These are phyloP conservation scores for Puma concolor DNA, from an alignment of 2,113 vertebrate genomes.

Conservation along the genomic window DNA sequence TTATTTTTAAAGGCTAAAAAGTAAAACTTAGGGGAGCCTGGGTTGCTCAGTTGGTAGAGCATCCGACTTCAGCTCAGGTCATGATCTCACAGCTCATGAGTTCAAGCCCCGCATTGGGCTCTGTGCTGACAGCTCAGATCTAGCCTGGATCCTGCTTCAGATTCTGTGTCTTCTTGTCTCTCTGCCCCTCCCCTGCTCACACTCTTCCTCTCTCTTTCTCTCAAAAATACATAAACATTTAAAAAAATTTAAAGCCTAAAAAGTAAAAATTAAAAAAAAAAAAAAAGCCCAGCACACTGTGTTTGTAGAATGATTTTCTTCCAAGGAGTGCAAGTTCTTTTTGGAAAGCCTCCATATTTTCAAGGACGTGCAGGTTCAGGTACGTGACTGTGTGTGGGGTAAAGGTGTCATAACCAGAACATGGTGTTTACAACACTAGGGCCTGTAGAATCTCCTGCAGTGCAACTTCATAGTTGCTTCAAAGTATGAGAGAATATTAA, in stretches of 20 bases:
- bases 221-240: no score
- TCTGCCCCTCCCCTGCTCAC: no score
- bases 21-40: not conserved
- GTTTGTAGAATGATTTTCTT: not conserved
- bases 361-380: constrained; percentile 48
- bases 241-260: no score
- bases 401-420: constrained; percentile 50
- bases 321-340: not conserved
- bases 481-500: not conserved
- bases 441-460: not conserved
- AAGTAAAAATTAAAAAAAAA: not conserved
- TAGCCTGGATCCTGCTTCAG: no score
- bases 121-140: no score
- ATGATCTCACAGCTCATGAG: no score
- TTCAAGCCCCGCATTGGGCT: no score
- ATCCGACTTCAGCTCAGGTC: no score
- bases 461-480: not conserved
- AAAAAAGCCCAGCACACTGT: not conserved
- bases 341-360: constrained; percentile 29
- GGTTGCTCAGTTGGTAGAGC: no score
- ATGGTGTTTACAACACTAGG: not conserved
- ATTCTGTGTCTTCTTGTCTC: no score
- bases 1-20: not conserved
- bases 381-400: not conserved
- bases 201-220: no score